phyloP scores from a whole-genome alignment of 2,888 invertebrate genomes.

The Gerosis bhagava region DNA sequence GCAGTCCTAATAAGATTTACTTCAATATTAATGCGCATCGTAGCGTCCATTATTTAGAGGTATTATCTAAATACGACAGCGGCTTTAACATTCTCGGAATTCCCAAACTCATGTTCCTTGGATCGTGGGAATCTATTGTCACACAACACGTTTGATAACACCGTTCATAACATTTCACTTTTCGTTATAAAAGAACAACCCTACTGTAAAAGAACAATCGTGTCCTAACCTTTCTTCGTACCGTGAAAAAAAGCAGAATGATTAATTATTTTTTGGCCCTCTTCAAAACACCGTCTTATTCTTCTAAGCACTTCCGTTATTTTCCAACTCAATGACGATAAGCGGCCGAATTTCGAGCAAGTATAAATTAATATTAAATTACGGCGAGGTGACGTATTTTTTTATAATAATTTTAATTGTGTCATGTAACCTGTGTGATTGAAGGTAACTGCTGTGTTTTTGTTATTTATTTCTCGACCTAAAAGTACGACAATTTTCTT shows the following conservation, averaged over 20 bases:
- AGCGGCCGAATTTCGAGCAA: slow-evolving; percentile 70
- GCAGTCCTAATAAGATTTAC: slow-evolving; percentile 80
- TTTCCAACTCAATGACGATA: slow-evolving; percentile 76
- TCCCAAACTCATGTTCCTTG: slow-evolving; percentile 16
- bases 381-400: slow-evolving; percentile 53
- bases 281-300: slow-evolving; percentile 79
- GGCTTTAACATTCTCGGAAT: slow-evolving; percentile 47
- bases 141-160: slow-evolving; percentile 11
- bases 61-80: slow-evolving; percentile 68
- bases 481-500: too few relatives aligned
- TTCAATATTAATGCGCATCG: slow-evolving; percentile 80
- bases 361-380: slow-evolving; percentile 78
- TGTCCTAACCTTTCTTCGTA: slow-evolving; percentile 75
- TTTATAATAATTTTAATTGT: not conserved
- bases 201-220: slow-evolving; percentile 71
- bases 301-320: slow-evolving; percentile 80
- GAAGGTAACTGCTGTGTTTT: too few relatives aligned
- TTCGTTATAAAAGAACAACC: slow-evolving; percentile 62
- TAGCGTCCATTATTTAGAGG: slow-evolving; percentile 74
- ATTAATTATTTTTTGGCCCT: slow-evolving; percentile 79
- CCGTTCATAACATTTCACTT: slow-evolving; percentile 41
- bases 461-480: too few relatives aligned
- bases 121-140: slow-evolving; percentile 3
- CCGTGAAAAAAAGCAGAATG: slow-evolving; percentile 71
- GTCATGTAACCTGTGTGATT: too few relatives aligned